phyloP scores from a whole-genome alignment of 23 tunicate species.

The Styela plicata region DNA sequence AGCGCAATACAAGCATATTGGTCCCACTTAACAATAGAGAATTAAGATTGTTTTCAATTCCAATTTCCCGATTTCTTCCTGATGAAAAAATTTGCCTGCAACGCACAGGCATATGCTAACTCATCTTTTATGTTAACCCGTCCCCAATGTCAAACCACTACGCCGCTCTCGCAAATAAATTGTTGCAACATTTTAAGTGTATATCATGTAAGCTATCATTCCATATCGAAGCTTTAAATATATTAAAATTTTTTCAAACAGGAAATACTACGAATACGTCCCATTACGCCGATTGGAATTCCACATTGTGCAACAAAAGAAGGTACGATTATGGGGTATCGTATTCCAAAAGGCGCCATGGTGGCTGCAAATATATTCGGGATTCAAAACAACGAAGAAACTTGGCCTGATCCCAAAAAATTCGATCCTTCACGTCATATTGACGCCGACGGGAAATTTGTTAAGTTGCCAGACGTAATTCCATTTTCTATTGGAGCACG shows the following conservation, averaged over 20 bases:
- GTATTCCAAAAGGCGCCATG: constrained; percentile 42
- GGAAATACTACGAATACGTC: constrained; percentile 44
- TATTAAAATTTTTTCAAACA: not conserved
- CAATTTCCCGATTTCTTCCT: too few species aligned
- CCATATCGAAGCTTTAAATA: too few species aligned
- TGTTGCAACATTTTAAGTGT: too few species aligned
- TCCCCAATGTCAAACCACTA: too few species aligned
- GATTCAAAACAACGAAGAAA: constrained; percentile 45
- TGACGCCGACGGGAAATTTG: constrained; percentile 49
- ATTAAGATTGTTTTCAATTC: too few species aligned
- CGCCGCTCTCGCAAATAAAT: too few species aligned
- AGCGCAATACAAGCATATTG: too few species aligned
- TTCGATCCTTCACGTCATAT: constrained; percentile 64
- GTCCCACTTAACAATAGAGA: too few species aligned
- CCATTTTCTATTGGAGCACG: constrained; percentile 57
- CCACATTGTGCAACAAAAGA: constrained; percentile 34
- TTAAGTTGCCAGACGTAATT: constrained; percentile 31
- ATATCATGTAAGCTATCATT: too few species aligned
- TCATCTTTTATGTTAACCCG: too few species aligned
- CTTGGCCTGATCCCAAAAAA: constrained; percentile 54
- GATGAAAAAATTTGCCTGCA: too few species aligned
- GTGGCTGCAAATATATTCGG: constrained; percentile 42
- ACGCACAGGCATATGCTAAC: too few species aligned
- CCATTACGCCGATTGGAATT: constrained; percentile 36
- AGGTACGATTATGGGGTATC: constrained; percentile 43